Conservation (phyloP, 2,113 vertebrate species). For the Formicarius rufipectus region DNA sequence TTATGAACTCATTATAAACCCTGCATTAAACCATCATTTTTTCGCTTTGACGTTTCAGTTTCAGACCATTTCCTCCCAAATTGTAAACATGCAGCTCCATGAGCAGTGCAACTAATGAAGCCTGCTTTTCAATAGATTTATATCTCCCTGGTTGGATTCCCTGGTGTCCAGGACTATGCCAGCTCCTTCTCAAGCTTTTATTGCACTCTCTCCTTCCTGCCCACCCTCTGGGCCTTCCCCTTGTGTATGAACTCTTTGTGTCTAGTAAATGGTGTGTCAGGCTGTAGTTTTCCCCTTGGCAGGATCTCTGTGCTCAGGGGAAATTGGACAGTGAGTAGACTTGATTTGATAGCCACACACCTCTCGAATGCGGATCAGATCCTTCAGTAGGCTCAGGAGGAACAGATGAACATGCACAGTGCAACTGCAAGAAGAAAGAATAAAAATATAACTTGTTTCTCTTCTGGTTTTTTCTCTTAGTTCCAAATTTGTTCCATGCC, state of each 20-base stretch:
- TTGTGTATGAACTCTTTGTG: not conserved
- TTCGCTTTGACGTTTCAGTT: not conserved
- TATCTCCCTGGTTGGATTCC: not conserved
- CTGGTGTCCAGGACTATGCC: not conserved
- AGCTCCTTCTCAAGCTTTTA: not conserved
- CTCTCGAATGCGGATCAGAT: not conserved
- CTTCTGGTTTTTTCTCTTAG: not conserved
- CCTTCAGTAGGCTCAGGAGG: not conserved
- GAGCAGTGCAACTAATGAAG: not conserved
- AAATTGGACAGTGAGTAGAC: not conserved
- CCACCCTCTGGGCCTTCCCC: rapidly evolving
- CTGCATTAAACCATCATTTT: not conserved
- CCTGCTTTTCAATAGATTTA: not conserved
- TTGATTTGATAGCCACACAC: not conserved
- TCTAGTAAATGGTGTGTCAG: not conserved
- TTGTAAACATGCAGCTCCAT: conserved; percentile 1
- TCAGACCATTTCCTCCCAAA: conserved; percentile 14
- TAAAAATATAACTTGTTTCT: not conserved
- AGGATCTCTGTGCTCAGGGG: not conserved
- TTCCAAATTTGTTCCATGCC: not conserved
- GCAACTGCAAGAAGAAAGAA: not conserved
- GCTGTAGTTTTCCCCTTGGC: not conserved
- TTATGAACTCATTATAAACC: not conserved
- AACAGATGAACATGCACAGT: not conserved
- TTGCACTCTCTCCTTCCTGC: not conserved